Base-by-base conservation (phyloP, 2,113 vertebrate genomes). In the Periophthalmodon schlosseri region DNA sequence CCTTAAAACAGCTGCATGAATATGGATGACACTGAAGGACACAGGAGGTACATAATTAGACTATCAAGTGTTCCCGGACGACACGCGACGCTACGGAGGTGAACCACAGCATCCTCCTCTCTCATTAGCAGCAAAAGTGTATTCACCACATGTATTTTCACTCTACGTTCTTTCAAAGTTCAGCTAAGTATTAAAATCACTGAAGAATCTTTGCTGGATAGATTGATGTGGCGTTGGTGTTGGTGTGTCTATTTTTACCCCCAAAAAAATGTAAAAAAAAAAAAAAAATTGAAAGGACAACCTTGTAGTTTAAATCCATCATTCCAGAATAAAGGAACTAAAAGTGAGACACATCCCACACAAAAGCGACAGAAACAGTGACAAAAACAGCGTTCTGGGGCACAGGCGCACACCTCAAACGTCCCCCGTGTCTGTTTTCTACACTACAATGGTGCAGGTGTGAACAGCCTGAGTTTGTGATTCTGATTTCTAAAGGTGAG, bases 1-100 rank as follows among this genome's bases (percentile, higher is more conserved):
- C 89, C 89, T 90, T 87, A 86, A 87, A 85, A 88, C 76, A 81
- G 72, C 85, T 74, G 68, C 90, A 93, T 94, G 86, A 93, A 93
- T 94, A 94, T 94, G 88, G 83, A 94, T 92, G 87, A 89, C 58
- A 71, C 84, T 50, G 80, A 91, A 88, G 89, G 90, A 88, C 85
- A 89, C 86, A 75, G 85, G 78, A 86, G 88, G 81, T 79, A 90
- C 90, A 89, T 91, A 90, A 92, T 92, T 91, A 92, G 86, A 86
- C 89, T 92, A 94, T 91, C 92, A 93, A 86, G 88, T 84, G 80
- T 54, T 90, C 91, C 89, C 87, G 69, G 70, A 46, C 80, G 88
- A 87, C 76, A 39, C 49, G 75, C 79, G 52, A 73, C 81, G 88
- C 81, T 54, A 88, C 81, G 76, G 79, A 72, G 80, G 65, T 85